Evolutionary conservation across 2,888 invertebrate species (phyloP).

Genomic region (Cordilura impudica): DNA sequence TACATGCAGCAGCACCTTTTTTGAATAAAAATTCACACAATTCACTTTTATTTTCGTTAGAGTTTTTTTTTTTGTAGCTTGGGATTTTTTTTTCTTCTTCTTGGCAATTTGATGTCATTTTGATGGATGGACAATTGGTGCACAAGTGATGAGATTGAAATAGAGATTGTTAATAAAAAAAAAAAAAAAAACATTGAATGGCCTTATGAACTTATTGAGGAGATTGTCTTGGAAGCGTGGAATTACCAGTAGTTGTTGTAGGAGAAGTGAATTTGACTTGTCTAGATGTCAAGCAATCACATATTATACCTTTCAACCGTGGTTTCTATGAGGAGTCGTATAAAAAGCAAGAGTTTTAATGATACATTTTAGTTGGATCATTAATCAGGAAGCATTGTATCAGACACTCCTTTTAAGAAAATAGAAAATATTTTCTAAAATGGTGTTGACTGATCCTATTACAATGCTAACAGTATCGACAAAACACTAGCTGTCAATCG

Average conservation of each 20-base stretch:
- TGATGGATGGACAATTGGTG: slow-evolving; percentile 73
- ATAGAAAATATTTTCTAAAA: too few relatives aligned
- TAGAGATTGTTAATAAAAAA: slow-evolving; percentile 37
- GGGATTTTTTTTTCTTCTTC: slow-evolving; percentile 36
- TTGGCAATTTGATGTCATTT: slow-evolving; percentile 57
- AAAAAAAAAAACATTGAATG: slow-evolving; percentile 23
- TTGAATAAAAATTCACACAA: slow-evolving; percentile 56
- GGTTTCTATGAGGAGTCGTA: too few relatives aligned
- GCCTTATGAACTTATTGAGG: not conserved
- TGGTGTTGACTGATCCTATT: too few relatives aligned
- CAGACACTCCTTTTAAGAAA: too few relatives aligned
- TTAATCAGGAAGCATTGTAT: too few relatives aligned
- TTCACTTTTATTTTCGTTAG: slow-evolving; percentile 48
- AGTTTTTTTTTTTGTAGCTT: slow-evolving; percentile 14
- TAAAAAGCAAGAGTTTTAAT: too few relatives aligned
- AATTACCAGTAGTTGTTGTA: not conserved
- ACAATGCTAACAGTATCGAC: too few relatives aligned
- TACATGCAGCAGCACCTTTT: slow-evolving; percentile 45
- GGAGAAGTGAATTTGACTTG: slow-evolving; percentile 1
- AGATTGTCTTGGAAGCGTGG: not conserved
- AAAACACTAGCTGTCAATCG: too few relatives aligned
- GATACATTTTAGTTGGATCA: too few relatives aligned
- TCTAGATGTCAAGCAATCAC: not conserved
- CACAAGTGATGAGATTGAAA: slow-evolving; percentile 69
- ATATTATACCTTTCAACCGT: too few relatives aligned